Evolutionary conservation across 2,113 vertebrate genomes (phyloP).

Genomic region (Grallaria varia): DNA sequence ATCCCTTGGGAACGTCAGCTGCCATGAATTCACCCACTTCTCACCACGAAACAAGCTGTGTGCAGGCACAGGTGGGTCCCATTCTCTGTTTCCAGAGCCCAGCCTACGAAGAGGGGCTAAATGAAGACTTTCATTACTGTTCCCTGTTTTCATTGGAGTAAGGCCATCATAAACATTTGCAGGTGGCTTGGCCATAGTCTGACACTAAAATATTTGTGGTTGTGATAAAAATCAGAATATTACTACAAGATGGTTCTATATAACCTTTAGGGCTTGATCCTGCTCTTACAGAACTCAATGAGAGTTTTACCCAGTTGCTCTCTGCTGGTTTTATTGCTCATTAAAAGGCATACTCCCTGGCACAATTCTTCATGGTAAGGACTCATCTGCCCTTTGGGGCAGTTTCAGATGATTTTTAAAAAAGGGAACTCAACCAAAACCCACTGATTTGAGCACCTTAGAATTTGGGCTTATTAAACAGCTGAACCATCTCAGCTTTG

Average conservation of each 20-base stretch:
- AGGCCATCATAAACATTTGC: slow-evolving; percentile 84
- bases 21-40: slow-evolving; percentile 45
- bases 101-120: slow-evolving; percentile 68
- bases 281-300: slow-evolving; percentile 26
- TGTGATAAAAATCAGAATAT: slow-evolving; percentile 88
- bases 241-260: slow-evolving; percentile 81
- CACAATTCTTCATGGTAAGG: slow-evolving; percentile 66
- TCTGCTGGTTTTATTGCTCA: slow-evolving; percentile 69
- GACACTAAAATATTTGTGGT: slow-evolving; percentile 86
- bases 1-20: slow-evolving; percentile 39
- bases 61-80: slow-evolving; percentile 77
- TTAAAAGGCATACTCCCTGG: slow-evolving; percentile 70
- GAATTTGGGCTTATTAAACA: background rate
- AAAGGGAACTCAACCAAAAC: background rate
- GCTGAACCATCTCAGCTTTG: background rate
- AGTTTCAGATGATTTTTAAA: slow-evolving; percentile 18
- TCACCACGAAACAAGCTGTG: slow-evolving; percentile 37
- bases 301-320: slow-evolving; percentile 58
- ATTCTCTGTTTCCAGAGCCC: slow-evolving; percentile 66
- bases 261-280: slow-evolving; percentile 64
- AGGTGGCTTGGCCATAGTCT: slow-evolving; percentile 86
- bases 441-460: background rate
- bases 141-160: slow-evolving; percentile 81
- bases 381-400: slow-evolving; percentile 64
- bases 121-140: slow-evolving; percentile 83